A percentile compares a stretch with the other conserved stretches of the same genome.
Evolutionary conservation across 2,888 invertebrate genomes (phyloP).

Genomic region (Willowsia nigromaculata): DNA sequence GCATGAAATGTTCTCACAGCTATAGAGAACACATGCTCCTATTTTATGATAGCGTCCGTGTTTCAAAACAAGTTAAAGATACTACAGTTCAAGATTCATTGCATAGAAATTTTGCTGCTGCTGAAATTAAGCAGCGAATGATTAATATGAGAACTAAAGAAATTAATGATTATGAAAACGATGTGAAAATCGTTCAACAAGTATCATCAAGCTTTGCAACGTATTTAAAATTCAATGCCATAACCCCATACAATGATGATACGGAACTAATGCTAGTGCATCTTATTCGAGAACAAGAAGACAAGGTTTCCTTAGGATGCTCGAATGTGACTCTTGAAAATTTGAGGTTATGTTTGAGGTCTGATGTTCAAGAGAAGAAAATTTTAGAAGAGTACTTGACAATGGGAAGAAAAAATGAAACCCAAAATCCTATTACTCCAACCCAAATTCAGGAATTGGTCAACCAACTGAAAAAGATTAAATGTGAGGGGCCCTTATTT

Average conservation of each 20-base stretch:
- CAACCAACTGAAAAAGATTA: no score
- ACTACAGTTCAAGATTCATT: neutral
- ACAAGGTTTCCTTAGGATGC: no score
- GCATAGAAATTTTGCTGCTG: neutral
- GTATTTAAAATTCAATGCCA: constrained; percentile 68
- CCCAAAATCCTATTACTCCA: no score
- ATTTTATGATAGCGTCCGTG: constrained; percentile 46
- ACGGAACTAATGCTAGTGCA: constrained; percentile 62
- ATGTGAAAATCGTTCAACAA: constrained; percentile 49
- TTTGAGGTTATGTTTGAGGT: no score
- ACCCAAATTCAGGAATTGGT: no score
- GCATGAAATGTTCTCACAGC: neutral
- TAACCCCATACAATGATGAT: constrained; percentile 69
- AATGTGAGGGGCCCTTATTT: no score
- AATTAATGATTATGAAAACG: constrained; percentile 37
- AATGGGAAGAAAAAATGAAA: no score
- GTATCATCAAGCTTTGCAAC: constrained; percentile 46
- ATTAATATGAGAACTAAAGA: neutral
- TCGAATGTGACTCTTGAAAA: no score
- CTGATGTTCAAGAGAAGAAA: no score
- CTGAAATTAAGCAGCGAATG: constrained; percentile 11
- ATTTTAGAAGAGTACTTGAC: no score
- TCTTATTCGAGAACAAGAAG: constrained; percentile 55
- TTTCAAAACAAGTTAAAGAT: constrained; percentile 8
- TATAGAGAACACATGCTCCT: constrained; percentile 64